Evolutionary conservation across 2,113 vertebrate species (phyloP).

Genomic region (Prolemur simus): DNA sequence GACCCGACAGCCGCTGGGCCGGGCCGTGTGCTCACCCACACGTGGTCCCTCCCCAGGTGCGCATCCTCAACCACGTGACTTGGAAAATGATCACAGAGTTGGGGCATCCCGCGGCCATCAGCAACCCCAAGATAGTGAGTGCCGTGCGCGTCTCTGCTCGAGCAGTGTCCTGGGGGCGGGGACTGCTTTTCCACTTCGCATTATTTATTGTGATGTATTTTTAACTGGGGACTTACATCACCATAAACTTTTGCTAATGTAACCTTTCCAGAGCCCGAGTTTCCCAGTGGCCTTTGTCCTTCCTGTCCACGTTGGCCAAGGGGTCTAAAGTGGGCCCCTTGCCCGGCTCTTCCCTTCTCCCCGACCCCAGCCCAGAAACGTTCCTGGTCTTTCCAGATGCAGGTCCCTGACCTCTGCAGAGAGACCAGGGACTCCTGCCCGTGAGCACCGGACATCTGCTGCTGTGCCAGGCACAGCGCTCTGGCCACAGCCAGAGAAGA

Average conservation of each 20-base stretch:
- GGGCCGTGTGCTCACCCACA: neutral
- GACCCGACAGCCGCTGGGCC: neutral
- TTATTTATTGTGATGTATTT: fast-evolving
- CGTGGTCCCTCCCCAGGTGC: slow-evolving; percentile 84
- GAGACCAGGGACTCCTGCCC: neutral
- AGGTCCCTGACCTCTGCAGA: neutral
- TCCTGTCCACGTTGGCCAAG: fast-evolving
- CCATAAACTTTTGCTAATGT: neutral
- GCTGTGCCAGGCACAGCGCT: neutral
- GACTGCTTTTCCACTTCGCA: fast-evolving
- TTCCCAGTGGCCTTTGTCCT: fast-evolving
- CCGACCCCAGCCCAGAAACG: fast-evolving
- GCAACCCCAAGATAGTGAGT: slow-evolving; percentile 89
- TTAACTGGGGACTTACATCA: fast-evolving
- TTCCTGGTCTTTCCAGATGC: neutral
- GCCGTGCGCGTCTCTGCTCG: fast-evolving
- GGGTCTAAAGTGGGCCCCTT: neutral
- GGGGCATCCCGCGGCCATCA: slow-evolving; percentile 87
- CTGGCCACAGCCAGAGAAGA: neutral
- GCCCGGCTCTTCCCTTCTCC: neutral
- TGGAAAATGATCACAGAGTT: slow-evolving; percentile 95
- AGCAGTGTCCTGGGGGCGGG: fast-evolving
- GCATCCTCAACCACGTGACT: slow-evolving; percentile 95
- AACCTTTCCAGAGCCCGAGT: fast-evolving
- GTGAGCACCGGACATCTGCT: neutral